Percentiles rank a stretch among this genome's conserved stretches.
Conservation (phyloP, 2,888 invertebrate species). For the Blera fallax region DNA sequence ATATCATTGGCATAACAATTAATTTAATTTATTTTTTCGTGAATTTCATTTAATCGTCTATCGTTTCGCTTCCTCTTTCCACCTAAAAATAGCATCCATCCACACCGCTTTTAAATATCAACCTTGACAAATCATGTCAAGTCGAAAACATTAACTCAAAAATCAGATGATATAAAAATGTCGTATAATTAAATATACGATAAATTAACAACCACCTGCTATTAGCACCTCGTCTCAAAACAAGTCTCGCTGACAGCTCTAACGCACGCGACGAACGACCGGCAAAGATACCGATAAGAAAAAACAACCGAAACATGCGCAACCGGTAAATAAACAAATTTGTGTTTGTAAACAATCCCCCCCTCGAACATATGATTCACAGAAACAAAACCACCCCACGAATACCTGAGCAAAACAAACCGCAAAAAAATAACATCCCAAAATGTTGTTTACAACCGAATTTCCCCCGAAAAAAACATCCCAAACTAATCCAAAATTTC, state of each 20-base stretch:
- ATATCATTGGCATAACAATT: neutral
- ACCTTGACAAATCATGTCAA: constrained; percentile 16
- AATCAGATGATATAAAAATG: neutral
- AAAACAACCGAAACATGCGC: constrained; percentile 14
- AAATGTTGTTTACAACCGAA: constrained; percentile 31
- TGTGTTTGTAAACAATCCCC: constrained; percentile 55
- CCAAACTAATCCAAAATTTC: constrained; percentile 19
- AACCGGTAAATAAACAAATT: constrained; percentile 23
- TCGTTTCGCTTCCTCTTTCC: neutral
- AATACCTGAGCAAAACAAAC: constrained; percentile 45
- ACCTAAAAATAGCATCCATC: constrained; percentile 1
- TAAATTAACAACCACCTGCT: constrained; percentile 22
- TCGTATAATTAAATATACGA: constrained; percentile 7
- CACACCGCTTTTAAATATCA: neutral
- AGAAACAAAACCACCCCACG: constrained; percentile 1
- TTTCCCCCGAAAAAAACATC: constrained; percentile 18
- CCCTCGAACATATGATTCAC: neutral
- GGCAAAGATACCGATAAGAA: neutral
- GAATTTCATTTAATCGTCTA: neutral
- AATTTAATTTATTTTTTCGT: constrained; percentile 2
- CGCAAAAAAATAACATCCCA: constrained; percentile 1
- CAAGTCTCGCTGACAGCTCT: neutral
- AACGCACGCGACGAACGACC: neutral
- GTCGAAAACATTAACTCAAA: neutral
- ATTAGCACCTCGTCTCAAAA: neutral